These are phyloP conservation scores for Pedetes capensis DNA, from an alignment of 2,113 vertebrate species.

Conservation along the genomic window DNA sequence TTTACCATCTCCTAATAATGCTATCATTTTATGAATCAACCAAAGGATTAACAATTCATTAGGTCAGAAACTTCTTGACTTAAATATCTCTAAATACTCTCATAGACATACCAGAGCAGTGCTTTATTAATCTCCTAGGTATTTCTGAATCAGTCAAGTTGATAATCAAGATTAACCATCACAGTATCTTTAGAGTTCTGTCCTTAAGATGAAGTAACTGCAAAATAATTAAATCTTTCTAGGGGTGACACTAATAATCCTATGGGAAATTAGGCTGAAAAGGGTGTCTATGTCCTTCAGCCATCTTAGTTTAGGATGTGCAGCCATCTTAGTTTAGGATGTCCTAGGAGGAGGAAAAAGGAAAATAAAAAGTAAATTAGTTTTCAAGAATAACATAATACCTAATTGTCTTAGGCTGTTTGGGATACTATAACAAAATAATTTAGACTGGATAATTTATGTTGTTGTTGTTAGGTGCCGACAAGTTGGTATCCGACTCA, in stretches of 20 bases:
- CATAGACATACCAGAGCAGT: too few relatives aligned
- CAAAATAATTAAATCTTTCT: neutral
- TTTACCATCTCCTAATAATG: too few relatives aligned
- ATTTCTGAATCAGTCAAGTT: too few relatives aligned
- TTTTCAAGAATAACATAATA: slow-evolving; percentile 10
- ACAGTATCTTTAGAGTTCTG: neutral
- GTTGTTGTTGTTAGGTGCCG: too few relatives aligned
- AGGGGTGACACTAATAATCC: neutral
- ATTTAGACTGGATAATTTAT: neutral
- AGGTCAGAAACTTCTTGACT: too few relatives aligned
- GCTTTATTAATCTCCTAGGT: too few relatives aligned
- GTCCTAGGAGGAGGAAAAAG: neutral
- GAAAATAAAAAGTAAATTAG: neutral
- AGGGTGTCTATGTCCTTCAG: neutral
- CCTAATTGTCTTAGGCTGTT: neutral
- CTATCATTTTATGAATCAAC: too few relatives aligned
- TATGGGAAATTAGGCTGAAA: neutral
- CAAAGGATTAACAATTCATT: too few relatives aligned
- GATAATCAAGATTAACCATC: too few relatives aligned
- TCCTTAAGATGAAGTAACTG: neutral
- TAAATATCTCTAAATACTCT: too few relatives aligned
- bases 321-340: neutral
- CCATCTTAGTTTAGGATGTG: neutral
- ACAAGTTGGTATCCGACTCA: too few relatives aligned
- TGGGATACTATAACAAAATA: neutral